A percentile compares a stretch with the other conserved stretches of the same genome.
These are phyloP conservation scores for Dasyprocta punctata DNA, from an alignment of 2,113 vertebrate genomes.

Conservation along the genomic window DNA sequence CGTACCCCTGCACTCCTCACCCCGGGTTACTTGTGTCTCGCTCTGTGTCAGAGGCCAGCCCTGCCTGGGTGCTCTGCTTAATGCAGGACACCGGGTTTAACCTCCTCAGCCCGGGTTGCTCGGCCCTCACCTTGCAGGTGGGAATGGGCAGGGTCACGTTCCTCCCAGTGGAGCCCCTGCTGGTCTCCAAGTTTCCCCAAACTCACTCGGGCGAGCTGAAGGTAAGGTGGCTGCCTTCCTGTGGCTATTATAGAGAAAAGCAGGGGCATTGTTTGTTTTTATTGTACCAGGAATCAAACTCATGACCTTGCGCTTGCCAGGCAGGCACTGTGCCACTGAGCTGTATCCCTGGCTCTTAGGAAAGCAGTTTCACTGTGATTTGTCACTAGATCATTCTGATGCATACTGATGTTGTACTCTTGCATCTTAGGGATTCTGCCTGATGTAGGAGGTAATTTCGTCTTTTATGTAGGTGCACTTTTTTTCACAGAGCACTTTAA, in stretches of 20 bases:
- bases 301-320: too few relatives aligned
- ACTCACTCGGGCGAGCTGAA: background rate
- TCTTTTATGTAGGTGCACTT: background rate
- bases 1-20: background rate
- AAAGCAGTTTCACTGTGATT: background rate
- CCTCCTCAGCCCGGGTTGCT: background rate
- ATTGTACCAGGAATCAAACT: too few relatives aligned
- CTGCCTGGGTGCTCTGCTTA: background rate
- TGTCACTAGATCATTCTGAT: background rate
- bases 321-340: too few relatives aligned
- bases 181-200: background rate
- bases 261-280: too few relatives aligned
- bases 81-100: accelerated
- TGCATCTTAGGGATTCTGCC: background rate
- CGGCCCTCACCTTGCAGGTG: background rate
- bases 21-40: accelerated
- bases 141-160: too few relatives aligned
- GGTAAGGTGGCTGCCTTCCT: background rate
- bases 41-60: background rate
- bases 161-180: background rate
- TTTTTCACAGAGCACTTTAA: background rate
- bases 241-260: background rate
- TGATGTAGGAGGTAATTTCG: background rate
- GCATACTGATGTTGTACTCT: background rate
- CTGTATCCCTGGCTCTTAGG: too few relatives aligned